Conservation (phyloP, 2,888 invertebrate species). For the Crossocerus cetratus region DNA sequence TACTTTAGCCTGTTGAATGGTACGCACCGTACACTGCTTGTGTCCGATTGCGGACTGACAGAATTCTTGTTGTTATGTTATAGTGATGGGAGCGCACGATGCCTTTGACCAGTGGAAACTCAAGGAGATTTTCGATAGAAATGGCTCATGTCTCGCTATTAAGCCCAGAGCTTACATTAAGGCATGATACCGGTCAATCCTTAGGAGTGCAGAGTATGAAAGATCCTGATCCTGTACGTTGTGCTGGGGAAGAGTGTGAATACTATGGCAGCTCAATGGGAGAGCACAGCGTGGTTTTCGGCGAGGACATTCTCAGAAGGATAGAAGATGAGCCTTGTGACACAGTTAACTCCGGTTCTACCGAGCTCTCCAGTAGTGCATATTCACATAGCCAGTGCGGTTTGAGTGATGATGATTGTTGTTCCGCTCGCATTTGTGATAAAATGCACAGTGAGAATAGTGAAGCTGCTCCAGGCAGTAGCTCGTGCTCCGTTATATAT, state of each 20-base stretch:
- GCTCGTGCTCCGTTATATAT: slow-evolving; percentile 22
- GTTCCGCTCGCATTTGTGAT: slow-evolving; percentile 35
- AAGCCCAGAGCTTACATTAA: slow-evolving; percentile 26
- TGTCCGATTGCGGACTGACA: too few relatives aligned
- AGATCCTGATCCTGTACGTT: slow-evolving; percentile 21
- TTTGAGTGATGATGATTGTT: slow-evolving; percentile 29
- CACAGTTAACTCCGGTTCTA: slow-evolving; percentile 15
- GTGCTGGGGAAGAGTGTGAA: slow-evolving; percentile 14
- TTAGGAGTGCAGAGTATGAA: slow-evolving; percentile 43
- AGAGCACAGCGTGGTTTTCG: neutral
- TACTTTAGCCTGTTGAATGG: neutral
- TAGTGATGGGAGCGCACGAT: slow-evolving; percentile 65
- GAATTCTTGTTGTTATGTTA: slow-evolving; percentile 25
- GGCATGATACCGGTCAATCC: slow-evolving; percentile 40
- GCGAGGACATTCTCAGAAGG: slow-evolving; percentile 25
- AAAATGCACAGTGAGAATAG: slow-evolving; percentile 34
- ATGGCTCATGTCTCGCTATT: slow-evolving; percentile 49
- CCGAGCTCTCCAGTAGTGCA: slow-evolving; percentile 17
- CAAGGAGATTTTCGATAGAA: slow-evolving; percentile 52
- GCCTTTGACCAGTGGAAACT: slow-evolving; percentile 54
- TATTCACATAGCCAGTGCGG: slow-evolving; percentile 22
- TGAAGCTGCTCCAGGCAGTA: slow-evolving; percentile 25
- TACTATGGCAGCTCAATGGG: slow-evolving; percentile 9
- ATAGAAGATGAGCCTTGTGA: slow-evolving; percentile 25
- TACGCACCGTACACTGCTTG: too few relatives aligned